These are phyloP conservation scores for Yasuhikotakia modesta DNA, from an alignment of 2,797 vertebrate genomes.

Conservation along the genomic window DNA sequence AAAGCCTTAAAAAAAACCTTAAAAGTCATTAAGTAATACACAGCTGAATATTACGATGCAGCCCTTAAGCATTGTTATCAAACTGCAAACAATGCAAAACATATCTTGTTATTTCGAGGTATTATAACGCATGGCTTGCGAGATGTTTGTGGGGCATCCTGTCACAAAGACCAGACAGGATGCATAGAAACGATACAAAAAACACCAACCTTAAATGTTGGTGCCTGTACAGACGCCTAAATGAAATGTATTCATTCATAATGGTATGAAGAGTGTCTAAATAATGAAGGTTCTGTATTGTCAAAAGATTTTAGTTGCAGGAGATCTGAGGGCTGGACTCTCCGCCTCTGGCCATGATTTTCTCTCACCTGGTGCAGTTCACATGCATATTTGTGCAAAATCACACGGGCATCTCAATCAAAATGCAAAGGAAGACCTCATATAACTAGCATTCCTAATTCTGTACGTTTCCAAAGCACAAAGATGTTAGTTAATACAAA, in stretches of 20 bases:
- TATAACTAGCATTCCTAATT: not conserved
- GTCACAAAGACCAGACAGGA: not conserved
- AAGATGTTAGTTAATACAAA: not conserved
- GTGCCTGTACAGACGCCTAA: not conserved
- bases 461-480: not conserved
- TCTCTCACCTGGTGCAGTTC: slow-evolving; percentile 36
- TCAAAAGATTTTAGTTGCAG: slow-evolving; percentile 2
- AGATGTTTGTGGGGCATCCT: not conserved
- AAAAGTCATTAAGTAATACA: not conserved
- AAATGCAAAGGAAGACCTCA: not conserved
- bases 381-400: slow-evolving; percentile 22
- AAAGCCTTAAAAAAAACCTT: slow-evolving; percentile 8
- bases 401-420: not conserved
- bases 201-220: not conserved
- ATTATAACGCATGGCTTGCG: not conserved
- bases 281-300: not conserved
- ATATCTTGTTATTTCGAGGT: not conserved
- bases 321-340: slow-evolving; percentile 4
- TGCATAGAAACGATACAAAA: not conserved
- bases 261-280: not conserved
- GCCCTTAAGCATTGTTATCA: not conserved
- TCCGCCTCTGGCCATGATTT: slow-evolving; percentile 5
- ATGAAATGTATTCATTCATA: not conserved
- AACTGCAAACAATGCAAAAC: not conserved
- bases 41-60: not conserved